Percentiles rank a stretch among this genome's conserved stretches.
phyloP scores from a whole-genome alignment of 1,140 invertebrate genomes.

The Drosophila truncata region DNA sequence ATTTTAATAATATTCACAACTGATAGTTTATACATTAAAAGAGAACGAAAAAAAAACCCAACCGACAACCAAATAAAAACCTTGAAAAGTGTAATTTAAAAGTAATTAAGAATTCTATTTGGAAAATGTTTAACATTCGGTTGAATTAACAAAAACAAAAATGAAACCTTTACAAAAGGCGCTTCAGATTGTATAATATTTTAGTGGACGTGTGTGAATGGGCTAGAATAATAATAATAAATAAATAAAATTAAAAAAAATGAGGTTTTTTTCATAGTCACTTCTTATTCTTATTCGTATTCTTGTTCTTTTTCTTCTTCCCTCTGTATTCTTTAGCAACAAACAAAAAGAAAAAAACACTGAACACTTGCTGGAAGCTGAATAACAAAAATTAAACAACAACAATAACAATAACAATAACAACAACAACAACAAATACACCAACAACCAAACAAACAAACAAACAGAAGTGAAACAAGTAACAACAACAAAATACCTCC shows the following conservation, averaged over 20 bases:
- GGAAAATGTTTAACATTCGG: slow-evolving; percentile 26
- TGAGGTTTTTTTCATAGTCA: background rate
- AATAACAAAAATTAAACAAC: slow-evolving; percentile 29
- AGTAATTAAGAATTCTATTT: slow-evolving; percentile 56
- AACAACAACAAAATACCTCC: slow-evolving; percentile 60
- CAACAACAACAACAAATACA: slow-evolving; percentile 54
- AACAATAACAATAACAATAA: slow-evolving; percentile 39
- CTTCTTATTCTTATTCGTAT: background rate
- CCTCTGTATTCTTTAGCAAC: slow-evolving; percentile 25
- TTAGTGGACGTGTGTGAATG: slow-evolving; percentile 6
- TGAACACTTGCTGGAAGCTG: slow-evolving; percentile 40
- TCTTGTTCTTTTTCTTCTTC: slow-evolving; percentile 1
- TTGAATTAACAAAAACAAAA: slow-evolving; percentile 6
- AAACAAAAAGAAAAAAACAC: slow-evolving; percentile 26
- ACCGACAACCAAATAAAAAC: slow-evolving; percentile 15
- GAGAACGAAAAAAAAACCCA: background rate
- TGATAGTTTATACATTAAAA: background rate
- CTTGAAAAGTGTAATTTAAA: slow-evolving; percentile 32
- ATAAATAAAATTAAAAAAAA: background rate
- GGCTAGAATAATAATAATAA: background rate
- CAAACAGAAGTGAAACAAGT: slow-evolving; percentile 42
- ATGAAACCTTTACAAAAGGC: slow-evolving; percentile 10
- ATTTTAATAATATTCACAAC: background rate
- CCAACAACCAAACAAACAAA: slow-evolving; percentile 15
- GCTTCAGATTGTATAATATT: background rate